Percentiles rank a stretch among this genome's conserved stretches.
Conservation (phyloP, 92 coral and sea anemone species). For the Muricea muricata region DNA sequence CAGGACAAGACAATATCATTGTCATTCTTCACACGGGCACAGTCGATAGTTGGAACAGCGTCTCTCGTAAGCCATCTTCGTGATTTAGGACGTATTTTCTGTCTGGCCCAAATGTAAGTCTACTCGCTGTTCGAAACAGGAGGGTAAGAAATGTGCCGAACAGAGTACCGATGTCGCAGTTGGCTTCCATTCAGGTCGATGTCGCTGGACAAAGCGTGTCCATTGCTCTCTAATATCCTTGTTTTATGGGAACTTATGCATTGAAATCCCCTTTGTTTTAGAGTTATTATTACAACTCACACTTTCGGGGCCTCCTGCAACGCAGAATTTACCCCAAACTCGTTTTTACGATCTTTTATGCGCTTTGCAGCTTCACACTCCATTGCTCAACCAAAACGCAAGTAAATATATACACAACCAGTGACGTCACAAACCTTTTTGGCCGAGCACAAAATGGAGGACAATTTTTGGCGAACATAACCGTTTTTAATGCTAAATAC, state of each 20-base stretch:
- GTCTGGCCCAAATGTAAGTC: conserved; percentile 12
- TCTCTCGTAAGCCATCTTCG: conserved; percentile 39
- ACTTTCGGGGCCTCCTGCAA: conserved; percentile 66
- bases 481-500: not conserved
- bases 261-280: conserved; percentile 41
- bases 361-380: not conserved
- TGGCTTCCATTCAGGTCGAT: conserved; percentile 40
- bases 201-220: conserved; percentile 52
- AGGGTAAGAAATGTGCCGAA: conserved; percentile 41
- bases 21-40: no score
- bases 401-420: not conserved
- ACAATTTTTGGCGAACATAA: not conserved
- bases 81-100: conserved; percentile 10
- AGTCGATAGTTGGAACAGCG: conserved; percentile 29
- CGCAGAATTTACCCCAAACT: conserved; percentile 66
- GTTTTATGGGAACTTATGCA: conserved; percentile 52
- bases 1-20: no score
- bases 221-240: conserved; percentile 30
- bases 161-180: conserved; percentile 44
- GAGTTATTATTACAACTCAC: conserved; percentile 60
- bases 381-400: not conserved
- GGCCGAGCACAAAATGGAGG: conserved; percentile 47
- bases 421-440: conserved; percentile 28
- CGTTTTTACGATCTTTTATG: not conserved
- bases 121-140: not conserved